Evolutionary conservation across 2,113 vertebrate species (phyloP).

Genomic region (Rhodinocichla rosea): DNA sequence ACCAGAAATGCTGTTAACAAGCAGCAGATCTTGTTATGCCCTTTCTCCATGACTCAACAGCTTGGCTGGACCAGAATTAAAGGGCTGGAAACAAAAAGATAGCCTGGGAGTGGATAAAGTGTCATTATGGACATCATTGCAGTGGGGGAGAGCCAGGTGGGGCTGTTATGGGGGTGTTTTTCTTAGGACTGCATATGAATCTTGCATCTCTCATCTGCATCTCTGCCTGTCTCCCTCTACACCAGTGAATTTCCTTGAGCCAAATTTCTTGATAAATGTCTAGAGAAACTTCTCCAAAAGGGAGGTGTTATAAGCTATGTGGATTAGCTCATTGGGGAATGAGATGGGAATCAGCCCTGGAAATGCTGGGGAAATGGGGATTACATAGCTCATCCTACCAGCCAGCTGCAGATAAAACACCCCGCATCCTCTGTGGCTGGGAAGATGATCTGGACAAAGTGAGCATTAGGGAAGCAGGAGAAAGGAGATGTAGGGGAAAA

Average conservation of each 20-base stretch:
- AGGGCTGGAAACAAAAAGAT: neutral
- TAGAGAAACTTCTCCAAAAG: neutral
- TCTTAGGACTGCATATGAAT: neutral
- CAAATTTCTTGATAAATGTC: neutral
- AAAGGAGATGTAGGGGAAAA: neutral
- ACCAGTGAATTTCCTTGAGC: neutral
- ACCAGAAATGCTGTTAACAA: neutral
- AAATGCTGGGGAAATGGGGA: neutral
- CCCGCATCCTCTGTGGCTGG: neutral
- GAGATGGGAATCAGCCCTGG: neutral
- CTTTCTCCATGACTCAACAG: neutral
- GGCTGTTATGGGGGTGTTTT: neutral
- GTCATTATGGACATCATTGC: neutral
- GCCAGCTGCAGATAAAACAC: neutral
- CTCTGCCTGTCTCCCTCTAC: neutral
- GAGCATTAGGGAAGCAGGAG: neutral
- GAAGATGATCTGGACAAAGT: neutral
- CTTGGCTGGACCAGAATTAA: neutral
- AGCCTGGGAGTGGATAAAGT: neutral
- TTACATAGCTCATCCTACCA: neutral
- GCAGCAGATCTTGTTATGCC: neutral
- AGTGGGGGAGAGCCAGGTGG: neutral
- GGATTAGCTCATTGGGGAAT: neutral
- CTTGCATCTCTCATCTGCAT: neutral
- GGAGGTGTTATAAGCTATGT: accelerated